Conservation (phyloP, 1,140 invertebrate genomes). For the Aporrectodea caliginosa region DNA sequence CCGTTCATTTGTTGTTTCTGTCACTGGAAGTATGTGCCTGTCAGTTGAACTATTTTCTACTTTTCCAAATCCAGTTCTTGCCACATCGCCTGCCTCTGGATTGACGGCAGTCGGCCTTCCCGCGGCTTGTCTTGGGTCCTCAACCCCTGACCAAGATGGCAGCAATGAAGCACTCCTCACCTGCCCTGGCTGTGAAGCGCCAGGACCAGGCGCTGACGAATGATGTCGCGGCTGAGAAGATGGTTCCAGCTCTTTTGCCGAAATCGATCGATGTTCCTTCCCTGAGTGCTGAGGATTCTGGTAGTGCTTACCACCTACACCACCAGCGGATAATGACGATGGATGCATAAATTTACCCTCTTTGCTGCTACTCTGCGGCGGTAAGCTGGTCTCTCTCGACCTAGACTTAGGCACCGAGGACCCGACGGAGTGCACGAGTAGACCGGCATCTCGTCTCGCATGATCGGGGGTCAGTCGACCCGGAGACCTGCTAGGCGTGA, state of each 20-base stretch:
- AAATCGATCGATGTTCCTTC: neutral
- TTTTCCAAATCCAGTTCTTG: neutral
- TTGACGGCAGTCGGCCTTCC: neutral
- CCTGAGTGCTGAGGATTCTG: neutral
- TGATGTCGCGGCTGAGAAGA: neutral
- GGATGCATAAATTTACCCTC: neutral
- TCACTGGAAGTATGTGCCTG: neutral
- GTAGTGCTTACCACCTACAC: too few relatives aligned
- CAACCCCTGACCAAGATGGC: neutral
- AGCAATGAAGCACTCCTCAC: neutral
- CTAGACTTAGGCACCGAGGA: neutral
- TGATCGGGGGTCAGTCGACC: neutral
- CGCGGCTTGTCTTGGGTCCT: neutral
- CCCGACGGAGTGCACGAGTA: too few relatives aligned
- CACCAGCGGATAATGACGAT: too few relatives aligned
- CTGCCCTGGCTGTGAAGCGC: neutral
- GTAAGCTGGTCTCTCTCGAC: neutral
- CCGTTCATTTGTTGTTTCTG: too few relatives aligned
- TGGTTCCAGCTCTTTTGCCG: neutral
- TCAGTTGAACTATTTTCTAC: neutral
- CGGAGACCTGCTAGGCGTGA: slow-evolving; percentile 60
- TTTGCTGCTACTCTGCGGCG: neutral
- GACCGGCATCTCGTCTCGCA: neutral
- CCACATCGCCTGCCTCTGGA: neutral
- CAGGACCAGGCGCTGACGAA: too few relatives aligned